Conservation (phyloP, 2,797 vertebrate genomes). For the Phrynocephalus guinanensis region DNA sequence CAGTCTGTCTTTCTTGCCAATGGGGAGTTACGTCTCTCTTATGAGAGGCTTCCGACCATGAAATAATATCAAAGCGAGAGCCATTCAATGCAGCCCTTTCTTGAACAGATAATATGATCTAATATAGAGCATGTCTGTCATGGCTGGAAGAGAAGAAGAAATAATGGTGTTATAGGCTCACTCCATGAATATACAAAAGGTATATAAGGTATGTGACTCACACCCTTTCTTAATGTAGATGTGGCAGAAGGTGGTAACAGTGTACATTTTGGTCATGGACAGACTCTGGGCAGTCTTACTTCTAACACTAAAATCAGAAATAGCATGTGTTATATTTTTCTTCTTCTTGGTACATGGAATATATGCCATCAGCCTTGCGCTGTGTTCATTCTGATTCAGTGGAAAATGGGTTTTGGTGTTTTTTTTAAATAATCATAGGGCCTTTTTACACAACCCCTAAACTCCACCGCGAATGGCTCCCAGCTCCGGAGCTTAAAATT, state of each 20-base stretch:
- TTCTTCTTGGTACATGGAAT: neutral
- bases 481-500: too few species aligned
- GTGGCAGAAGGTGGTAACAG: neutral
- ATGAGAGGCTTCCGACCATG: conserved; percentile 26
- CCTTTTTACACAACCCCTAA: too few species aligned
- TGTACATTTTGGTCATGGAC: neutral
- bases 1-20: neutral
- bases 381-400: neutral
- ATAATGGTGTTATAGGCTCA: conserved; percentile 26
- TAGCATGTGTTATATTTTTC: neutral
- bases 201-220: neutral
- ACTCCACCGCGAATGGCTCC: too few species aligned
- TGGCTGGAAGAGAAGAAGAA: conserved; percentile 41
- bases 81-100: conserved; percentile 41
- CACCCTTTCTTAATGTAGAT: neutral
- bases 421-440: neutral
- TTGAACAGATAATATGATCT: conserved; percentile 19
- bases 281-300: neutral
- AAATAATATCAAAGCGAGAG: conserved; percentile 41
- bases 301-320: neutral
- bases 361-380: neutral
- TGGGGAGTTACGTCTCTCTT: conserved; percentile 6
- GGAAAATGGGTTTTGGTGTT: neutral
- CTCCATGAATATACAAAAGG: conserved; percentile 30
- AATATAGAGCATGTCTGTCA: conserved; percentile 13